Evolutionary conservation across 2,888 invertebrate genomes (phyloP), one percentile per base, ranked within the genome.

Genomic region (Mythimna albipuncta): DNA sequence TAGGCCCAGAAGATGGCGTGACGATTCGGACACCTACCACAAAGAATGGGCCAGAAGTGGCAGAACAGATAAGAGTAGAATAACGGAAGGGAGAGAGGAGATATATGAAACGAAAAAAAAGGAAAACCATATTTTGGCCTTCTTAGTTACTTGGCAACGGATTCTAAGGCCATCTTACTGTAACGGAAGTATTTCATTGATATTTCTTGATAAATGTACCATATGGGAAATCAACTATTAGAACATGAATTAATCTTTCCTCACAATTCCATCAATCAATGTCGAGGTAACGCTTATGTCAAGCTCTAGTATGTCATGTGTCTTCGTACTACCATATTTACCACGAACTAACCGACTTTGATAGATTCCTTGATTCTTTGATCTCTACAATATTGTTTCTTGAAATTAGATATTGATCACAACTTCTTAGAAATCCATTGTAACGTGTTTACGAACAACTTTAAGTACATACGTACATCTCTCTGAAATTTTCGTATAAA

Each of bases 201-300:
- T 47, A 52, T 68, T 63, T 54, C 47, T 32, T 59, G 47, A 61
- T 52, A 57, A 61, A 50, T 47, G 9, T 10, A 41, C 59, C 19
- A 21, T 52, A 44, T 44, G 61, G 41, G 26, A 71, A 65, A 65
- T 54, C 16, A 57, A 47, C 19, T 63, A 54, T 52, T 44, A 76
- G n/a, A 63, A 54, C 38, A 19, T 19, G 16, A 19, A 78, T 47
- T 52, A 38, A 72, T 77, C 21, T 72, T 55, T 57, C 52, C 52
- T 47, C 21, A 59, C 26, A 65, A 57, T 72, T 64, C 38, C 32
- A 77, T 77, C 79, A 66, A 72, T 72, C 76, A 78, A 47, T 63
- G 62, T 66, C 65, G 32, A 66, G 65, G 72, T 62, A 59, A 76
- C 52, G 19, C 52, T 52, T 32, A 72, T 62, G 62, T 63, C 65